A percentile compares a stretch with the other conserved stretches of the same genome.
These are phyloP conservation scores for Noctua pronuba DNA, from an alignment of 2,888 invertebrate genomes.

Conservation along the genomic window DNA sequence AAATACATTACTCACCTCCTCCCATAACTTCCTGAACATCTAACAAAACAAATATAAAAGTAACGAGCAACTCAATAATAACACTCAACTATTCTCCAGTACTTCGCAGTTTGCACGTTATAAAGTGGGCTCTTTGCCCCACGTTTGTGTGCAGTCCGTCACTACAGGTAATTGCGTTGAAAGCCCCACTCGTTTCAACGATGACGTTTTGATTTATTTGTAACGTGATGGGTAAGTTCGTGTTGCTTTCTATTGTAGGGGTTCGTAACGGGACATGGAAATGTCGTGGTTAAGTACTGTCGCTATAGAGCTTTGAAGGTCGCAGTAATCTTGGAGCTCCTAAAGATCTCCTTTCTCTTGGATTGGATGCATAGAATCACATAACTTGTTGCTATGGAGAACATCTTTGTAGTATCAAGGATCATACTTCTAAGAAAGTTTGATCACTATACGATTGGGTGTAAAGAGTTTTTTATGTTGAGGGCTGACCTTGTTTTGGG, in stretches of 20 bases:
- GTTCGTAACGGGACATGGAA: constrained; percentile 31
- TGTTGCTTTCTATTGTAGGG: constrained; percentile 59
- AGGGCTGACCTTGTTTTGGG: not conserved
- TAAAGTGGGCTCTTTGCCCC: constrained; percentile 60
- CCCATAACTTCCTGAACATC: constrained; percentile 24
- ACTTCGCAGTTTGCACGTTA: constrained; percentile 58
- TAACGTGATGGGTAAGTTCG: constrained; percentile 68
- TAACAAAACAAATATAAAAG: constrained; percentile 44
- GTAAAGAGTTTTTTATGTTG: not conserved
- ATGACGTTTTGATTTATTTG: constrained; percentile 70
- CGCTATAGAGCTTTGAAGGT: constrained; percentile 28
- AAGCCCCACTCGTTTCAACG: constrained; percentile 63
- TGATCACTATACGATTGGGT: not conserved
- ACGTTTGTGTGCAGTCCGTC: constrained; percentile 59
- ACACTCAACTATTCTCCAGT: constrained; percentile 52
- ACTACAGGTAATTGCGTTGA: constrained; percentile 68
- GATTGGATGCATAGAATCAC: not conserved
- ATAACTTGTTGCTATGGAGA: not conserved
- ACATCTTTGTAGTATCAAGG: not conserved
- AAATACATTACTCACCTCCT: not conserved
- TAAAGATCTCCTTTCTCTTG: not conserved
- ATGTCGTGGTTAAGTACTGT: constrained; percentile 27
- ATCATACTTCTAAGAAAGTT: not conserved
- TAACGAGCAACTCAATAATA: constrained; percentile 54
- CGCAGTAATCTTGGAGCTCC: not conserved